phyloP scores from a whole-genome alignment of 2,797 vertebrate species.

The Betta splendens region DNA sequence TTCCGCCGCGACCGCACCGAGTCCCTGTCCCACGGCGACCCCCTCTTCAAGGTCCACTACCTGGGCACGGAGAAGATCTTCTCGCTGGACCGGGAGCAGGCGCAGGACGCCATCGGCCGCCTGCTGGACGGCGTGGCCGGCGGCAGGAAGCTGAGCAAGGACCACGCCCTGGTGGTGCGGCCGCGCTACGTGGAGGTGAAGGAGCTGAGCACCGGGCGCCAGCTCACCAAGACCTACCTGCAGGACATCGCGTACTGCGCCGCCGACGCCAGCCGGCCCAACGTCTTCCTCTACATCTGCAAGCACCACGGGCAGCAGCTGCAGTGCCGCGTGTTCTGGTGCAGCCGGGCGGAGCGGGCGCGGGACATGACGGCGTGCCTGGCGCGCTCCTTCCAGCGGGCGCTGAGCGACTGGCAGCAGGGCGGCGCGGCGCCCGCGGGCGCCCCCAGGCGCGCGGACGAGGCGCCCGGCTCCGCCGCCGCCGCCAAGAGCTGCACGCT shows the following conservation, averaged over 20 bases:
- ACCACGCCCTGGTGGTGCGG: conserved; percentile 84
- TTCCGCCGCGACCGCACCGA: conserved; percentile 82
- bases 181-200: conserved; percentile 86
- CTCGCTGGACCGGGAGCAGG: conserved; percentile 83
- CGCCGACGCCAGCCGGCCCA: conserved; percentile 75
- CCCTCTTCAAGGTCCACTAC: conserved; percentile 86
- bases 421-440: conserved; percentile 66
- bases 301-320: conserved; percentile 84
- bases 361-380: conserved; percentile 83
- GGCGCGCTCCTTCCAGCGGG: conserved; percentile 82
- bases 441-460: conserved; percentile 45
- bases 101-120: conserved; percentile 79
- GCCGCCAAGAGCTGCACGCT: conserved; percentile 76
- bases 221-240: conserved; percentile 86
- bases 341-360: conserved; percentile 82
- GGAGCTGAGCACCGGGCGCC: conserved; percentile 84
- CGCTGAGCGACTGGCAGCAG: conserved; percentile 82
- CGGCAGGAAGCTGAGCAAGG: conserved; percentile 78
- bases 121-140: conserved; percentile 70
- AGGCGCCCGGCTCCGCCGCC: conserved; percentile 46
- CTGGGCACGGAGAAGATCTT: conserved; percentile 85
- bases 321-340: conserved; percentile 87
- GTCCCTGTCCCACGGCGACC: conserved; percentile 84
- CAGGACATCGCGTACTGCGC: conserved; percentile 86
- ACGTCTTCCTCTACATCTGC: conserved; percentile 87